phyloP scores from a whole-genome alignment of 2,113 vertebrate species.

The Neolamprologus hecqui region DNA sequence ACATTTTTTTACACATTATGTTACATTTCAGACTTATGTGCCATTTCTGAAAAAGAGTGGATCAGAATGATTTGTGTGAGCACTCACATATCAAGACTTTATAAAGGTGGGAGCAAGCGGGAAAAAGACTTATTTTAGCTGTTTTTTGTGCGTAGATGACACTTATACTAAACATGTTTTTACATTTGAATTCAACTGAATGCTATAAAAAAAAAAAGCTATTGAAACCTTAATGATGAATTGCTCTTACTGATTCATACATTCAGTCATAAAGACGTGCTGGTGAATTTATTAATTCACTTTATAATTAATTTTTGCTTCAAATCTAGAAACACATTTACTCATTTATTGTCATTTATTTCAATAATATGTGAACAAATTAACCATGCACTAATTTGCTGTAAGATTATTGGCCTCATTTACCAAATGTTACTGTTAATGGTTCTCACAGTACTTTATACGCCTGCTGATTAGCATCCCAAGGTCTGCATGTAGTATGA shows the following conservation, averaged over 20 bases:
- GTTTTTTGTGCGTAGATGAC: not conserved
- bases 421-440: not conserved
- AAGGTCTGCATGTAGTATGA: not conserved
- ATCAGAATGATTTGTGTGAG: slow-evolving; percentile 4
- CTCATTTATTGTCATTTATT: not conserved
- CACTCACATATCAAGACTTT: not conserved
- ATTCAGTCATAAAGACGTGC: not conserved
- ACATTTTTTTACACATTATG: slow-evolving; percentile 61
- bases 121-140: not conserved
- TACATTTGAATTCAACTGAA: not conserved
- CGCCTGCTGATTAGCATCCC: not conserved
- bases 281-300: not conserved
- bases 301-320: not conserved
- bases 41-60: slow-evolving; percentile 42
- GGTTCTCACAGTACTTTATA: not conserved
- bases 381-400: not conserved
- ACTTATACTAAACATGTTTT: not conserved
- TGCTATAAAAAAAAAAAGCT: not conserved
- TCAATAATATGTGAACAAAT: not conserved
- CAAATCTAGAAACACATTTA: not conserved
- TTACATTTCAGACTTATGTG: slow-evolving; percentile 66
- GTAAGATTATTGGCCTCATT: not conserved
- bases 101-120: not conserved
- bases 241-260: not conserved
- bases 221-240: not conserved